phyloP scores from a whole-genome alignment of 2,113 vertebrate species.

The Octodon degus region DNA sequence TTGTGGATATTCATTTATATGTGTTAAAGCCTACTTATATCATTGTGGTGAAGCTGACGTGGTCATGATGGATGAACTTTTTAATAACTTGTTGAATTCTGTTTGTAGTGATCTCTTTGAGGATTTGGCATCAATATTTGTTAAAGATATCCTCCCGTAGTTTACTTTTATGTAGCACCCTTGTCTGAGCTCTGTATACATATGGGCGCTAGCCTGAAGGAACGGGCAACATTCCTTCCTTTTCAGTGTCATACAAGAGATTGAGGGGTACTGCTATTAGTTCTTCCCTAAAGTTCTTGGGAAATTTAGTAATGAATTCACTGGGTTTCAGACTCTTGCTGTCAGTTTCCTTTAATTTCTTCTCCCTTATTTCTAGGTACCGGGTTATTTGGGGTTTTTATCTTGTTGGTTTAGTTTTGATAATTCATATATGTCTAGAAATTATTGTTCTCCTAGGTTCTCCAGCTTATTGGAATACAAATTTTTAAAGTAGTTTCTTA shows the following conservation, averaged over 20 bases:
- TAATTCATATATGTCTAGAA: background rate
- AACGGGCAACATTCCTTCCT: background rate
- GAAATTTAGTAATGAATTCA: background rate
- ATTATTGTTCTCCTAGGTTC: background rate
- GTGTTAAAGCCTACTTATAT: background rate
- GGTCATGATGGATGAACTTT: background rate
- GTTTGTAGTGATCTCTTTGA: background rate
- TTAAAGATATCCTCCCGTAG: background rate
- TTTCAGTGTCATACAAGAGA: background rate
- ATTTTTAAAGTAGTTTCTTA: background rate
- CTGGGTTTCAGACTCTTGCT: background rate
- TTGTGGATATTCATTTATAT: background rate
- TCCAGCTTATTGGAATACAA: background rate
- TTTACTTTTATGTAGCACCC: background rate
- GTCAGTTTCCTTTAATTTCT: background rate
- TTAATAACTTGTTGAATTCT: background rate
- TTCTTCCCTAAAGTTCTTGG: background rate
- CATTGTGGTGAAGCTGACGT: background rate
- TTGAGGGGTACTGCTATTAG: background rate
- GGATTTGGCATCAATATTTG: background rate
- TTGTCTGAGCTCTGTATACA: background rate
- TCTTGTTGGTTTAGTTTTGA: background rate
- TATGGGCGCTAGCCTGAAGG: background rate
- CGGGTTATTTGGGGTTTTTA: background rate
- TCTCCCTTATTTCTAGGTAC: background rate